Base-by-base conservation (phyloP, 2,797 vertebrate genomes). In the Iguana delicatissima region DNA sequence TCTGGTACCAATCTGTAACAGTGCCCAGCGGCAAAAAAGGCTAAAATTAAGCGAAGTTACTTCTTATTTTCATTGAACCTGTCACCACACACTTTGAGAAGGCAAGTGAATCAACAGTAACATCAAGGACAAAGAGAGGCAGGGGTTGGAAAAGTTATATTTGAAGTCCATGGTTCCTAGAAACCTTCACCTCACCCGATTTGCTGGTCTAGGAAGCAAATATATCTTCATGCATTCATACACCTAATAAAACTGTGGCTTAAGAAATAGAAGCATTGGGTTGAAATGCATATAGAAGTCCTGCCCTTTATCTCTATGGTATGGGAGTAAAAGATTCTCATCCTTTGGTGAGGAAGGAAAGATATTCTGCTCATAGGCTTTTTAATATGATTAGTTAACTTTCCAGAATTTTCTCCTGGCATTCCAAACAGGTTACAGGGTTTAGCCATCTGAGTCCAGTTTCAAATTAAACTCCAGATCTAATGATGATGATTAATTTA, bases 401-500 rank as follows among this genome's bases (percentile, higher is more conserved):
- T 42, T 42, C 32, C 85, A 86, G 38, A 62, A 81, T 29, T 13
- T 7, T 32, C 14, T 14, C 76, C 42, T 52, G 26, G 42, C 42
- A 67, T 76, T 67, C 62, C 74, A 55, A 26, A 38, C 2, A 42
- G 38, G 55, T 50, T 80, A n/a, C 59, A 20, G 6, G 38, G 8
- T 80, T 59, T 18, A 82, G 35, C 55, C 67, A 62, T 73, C 38
- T 29, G 42, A 64, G 22, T 9, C 38, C 69, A 64, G 62, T 29
- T 77, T 84, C 80, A 76, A 84, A 85, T 85, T 89, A 69, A 80
- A 29, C 24, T 32, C 46, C 12, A 6, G 62, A 29, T 38, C 50
- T 67, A 79, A 52, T 38, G 35, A 84, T 67, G 57, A 85, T 80
- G 20, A 80, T 79, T 89, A 79, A 57, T 69, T 85, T 69, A 38